A percentile compares a stretch with the other conserved stretches of the same genome.
Evolutionary conservation across 2,888 invertebrate species (phyloP).

Genomic region (Drosophila suboccidentalis): DNA sequence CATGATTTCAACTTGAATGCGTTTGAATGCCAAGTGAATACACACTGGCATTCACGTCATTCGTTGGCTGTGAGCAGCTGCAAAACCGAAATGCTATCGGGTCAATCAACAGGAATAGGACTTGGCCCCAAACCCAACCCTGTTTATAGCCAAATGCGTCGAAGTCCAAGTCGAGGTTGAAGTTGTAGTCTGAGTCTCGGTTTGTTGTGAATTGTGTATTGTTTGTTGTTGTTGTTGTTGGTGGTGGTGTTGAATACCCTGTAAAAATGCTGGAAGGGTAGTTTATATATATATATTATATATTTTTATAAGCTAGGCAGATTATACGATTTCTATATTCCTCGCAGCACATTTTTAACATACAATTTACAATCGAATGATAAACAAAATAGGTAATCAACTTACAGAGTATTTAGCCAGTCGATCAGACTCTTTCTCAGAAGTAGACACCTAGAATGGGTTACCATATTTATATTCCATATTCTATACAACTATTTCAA

Average conservation of each 20-base stretch:
- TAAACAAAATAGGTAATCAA: background rate
- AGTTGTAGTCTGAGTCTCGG: background rate
- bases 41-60: background rate
- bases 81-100: constrained; percentile 39
- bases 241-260: background rate
- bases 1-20: constrained; percentile 10
- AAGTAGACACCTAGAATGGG: no score
- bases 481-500: background rate
- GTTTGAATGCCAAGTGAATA: background rate
- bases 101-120: constrained; percentile 38
- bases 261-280: background rate
- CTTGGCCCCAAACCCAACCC: constrained; percentile 36
- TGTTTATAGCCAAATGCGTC: constrained; percentile 11
- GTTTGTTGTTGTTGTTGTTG: background rate
- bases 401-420: background rate
- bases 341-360: no score
- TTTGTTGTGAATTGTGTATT: background rate
- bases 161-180: background rate
- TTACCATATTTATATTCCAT: background rate
- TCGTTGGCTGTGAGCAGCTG: constrained; percentile 33
- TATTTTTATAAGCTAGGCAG: no score
- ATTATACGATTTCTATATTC: no score
- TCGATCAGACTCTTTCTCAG: background rate
- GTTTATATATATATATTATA: no score
- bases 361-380: no score